Evolutionary conservation across 2,888 invertebrate species (phyloP).

Genomic region (Heteromurus nitidus): DNA sequence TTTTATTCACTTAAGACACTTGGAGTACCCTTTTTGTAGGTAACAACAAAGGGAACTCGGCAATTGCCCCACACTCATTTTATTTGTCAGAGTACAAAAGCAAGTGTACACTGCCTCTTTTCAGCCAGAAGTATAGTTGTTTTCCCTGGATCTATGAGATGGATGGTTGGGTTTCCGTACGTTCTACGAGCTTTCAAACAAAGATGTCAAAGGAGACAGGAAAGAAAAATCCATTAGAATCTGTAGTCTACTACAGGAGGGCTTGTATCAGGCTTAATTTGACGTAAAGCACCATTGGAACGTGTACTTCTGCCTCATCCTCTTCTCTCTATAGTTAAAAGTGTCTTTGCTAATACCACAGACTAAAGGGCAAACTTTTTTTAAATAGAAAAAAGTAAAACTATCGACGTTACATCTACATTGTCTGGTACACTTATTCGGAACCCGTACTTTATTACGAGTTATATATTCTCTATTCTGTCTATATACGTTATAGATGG

Average conservation of each 20-base stretch:
- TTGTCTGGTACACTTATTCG: too few species aligned
- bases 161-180: not conserved
- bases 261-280: not conserved
- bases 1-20: conserved; percentile 6
- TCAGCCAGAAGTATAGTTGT: not conserved
- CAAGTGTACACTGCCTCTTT: not conserved
- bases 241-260: not conserved
- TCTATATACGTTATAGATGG: too few species aligned
- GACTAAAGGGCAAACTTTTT: too few species aligned
- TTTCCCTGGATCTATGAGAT: not conserved
- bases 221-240: conserved; percentile 20
- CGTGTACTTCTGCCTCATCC: too few species aligned
- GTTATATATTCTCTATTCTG: too few species aligned
- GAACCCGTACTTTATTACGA: too few species aligned
- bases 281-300: not conserved
- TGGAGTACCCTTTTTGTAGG: not conserved
- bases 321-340: too few species aligned
- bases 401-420: too few species aligned
- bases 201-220: conserved; percentile 24
- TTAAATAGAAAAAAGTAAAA: too few species aligned
- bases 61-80: not conserved
- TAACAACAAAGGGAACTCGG: not conserved
- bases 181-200: conserved; percentile 25
- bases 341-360: not conserved
- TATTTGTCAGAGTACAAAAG: conserved; percentile 7